A percentile compares a stretch with the other conserved stretches of the same genome.
Conservation (phyloP, 2,888 invertebrate species). For the Protula sp. region DNA sequence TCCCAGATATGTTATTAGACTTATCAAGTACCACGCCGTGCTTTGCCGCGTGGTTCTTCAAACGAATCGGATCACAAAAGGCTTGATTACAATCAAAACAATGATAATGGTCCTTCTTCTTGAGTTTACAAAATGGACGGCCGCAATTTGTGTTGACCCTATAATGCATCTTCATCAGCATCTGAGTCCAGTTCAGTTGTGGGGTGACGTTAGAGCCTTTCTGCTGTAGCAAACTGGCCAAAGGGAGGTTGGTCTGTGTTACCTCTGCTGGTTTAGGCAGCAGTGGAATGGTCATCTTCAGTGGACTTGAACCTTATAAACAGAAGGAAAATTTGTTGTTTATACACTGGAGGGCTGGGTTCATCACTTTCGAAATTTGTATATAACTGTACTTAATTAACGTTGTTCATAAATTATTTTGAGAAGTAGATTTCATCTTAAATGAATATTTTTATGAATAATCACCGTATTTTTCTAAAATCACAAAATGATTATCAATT, state of each 20-base stretch:
- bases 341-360: too few relatives aligned
- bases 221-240: slow-evolving; percentile 19
- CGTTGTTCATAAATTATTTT: too few relatives aligned
- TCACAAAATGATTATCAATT: too few relatives aligned
- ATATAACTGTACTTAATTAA: too few relatives aligned
- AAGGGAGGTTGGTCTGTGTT: slow-evolving; percentile 6
- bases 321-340: too few relatives aligned
- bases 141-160: slow-evolving; percentile 58
- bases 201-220: slow-evolving; percentile 6
- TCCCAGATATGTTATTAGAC: background rate
- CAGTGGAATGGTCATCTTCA: too few relatives aligned
- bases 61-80: slow-evolving; percentile 67
- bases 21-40: slow-evolving; percentile 55
- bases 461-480: too few relatives aligned
- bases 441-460: too few relatives aligned
- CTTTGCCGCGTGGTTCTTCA: slow-evolving; percentile 67
- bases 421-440: too few relatives aligned
- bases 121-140: slow-evolving; percentile 74
- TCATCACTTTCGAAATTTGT: too few relatives aligned
- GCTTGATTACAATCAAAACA: slow-evolving; percentile 76
- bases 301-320: too few relatives aligned
- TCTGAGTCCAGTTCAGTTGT: slow-evolving; percentile 13
- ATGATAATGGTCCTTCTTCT: slow-evolving; percentile 72
- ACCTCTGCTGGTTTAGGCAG: slow-evolving; percentile 9
- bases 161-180: slow-evolving; percentile 43